Base-by-base conservation (phyloP, 2,888 invertebrate species). In the Beris morrisii region DNA sequence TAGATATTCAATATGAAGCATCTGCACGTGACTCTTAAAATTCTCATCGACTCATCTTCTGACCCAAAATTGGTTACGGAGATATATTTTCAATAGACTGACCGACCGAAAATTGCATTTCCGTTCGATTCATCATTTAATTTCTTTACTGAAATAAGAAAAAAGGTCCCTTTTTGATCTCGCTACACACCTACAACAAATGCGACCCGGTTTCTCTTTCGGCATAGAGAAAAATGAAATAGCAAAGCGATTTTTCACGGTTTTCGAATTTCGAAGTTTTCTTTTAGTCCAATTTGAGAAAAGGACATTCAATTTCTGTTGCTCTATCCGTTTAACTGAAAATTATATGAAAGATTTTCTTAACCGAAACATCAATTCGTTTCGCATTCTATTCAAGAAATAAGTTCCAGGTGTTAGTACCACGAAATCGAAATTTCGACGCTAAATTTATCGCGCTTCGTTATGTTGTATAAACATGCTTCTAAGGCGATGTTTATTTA, bases 391-490 rank as follows among this genome's bases (percentile, higher is more conserved):
- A 52, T 61, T 61, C 44, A 61, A 32, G 5, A 12, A 15, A 52
- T 61, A 22, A 38, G 61, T 61, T 64, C 64, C 64, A 64, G 64
- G 45, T 64, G 64, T 64, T 64, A 64, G 64, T 30, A 64, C 53
- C 64, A 38, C 50, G 64, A 64, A 64, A 64, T 54, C 28, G 13
- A 31, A 64, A 64, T 64, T 64, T 64, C 53, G 30, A 64, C 54
- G 64, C 64, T 64, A 54, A 54, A 64, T 64, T 54, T 45, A 54
- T 46, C 54, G 64, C 64, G 64, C 64, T 64, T 64, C 11, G 31
- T 22, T 50, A 61, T 46, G 31, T 32, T 12, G 15, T 46, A 53
- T 48, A 22, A 15, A 43, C 22, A 50, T 12, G 57, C 6, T 22
- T 43, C 7, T 48, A 7, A 32, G 50, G 13, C 30, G 15, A 38